phyloP scores from a whole-genome alignment of 2,797 vertebrate species.

The Myoxocephalus aenaeus region DNA sequence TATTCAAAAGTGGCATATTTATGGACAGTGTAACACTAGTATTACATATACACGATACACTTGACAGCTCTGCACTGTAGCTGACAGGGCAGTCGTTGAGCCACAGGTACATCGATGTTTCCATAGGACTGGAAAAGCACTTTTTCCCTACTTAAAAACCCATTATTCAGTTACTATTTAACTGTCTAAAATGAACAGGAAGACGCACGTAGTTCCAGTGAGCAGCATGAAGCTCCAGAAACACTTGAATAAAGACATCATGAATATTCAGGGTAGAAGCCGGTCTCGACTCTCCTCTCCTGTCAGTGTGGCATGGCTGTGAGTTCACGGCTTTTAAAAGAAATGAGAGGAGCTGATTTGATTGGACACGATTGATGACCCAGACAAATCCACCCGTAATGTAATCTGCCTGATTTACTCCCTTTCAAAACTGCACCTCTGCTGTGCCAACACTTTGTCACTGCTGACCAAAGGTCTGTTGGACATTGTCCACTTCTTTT shows the following conservation, averaged over 20 bases:
- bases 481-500: conserved; percentile 6
- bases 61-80: not conserved
- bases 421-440: conserved; percentile 8
- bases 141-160: not conserved
- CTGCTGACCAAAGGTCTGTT: conserved; percentile 23
- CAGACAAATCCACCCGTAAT: conserved; percentile 13
- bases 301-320: not conserved
- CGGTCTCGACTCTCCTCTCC: not conserved
- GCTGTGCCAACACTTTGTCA: conserved; percentile 25
- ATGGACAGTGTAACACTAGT: not conserved
- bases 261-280: conserved; percentile 1
- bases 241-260: conserved; percentile 8
- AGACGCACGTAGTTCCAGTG: not conserved
- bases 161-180: not conserved
- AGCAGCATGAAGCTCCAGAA: not conserved
- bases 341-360: conserved; percentile 44
- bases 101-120: not conserved
- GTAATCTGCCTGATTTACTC: conserved; percentile 37
- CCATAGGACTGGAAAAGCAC: not conserved
- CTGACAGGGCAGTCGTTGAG: not conserved
- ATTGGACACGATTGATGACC: conserved; percentile 43
- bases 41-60: not conserved
- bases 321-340: conserved; percentile 17
- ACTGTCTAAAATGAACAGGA: not conserved
- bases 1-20: not conserved